Evolutionary conservation across 1,140 invertebrate genomes (phyloP).

Genomic region (Formica selysi): DNA sequence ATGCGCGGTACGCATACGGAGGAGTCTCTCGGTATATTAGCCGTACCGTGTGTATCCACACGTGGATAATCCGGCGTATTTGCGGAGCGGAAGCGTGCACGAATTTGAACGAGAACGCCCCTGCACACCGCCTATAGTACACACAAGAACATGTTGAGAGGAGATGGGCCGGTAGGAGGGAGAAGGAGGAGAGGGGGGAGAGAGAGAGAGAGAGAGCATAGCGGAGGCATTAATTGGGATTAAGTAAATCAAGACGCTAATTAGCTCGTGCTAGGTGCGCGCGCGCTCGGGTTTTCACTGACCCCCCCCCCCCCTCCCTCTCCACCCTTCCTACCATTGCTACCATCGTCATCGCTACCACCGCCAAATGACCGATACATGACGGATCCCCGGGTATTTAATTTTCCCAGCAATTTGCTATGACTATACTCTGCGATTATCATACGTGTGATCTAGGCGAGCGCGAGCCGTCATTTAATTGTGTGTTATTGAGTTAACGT

Average conservation of each 20-base stretch:
- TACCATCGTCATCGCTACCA: constrained; percentile 9
- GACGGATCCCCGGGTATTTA: constrained; percentile 75
- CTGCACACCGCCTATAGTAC: constrained; percentile 63
- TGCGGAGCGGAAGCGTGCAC: constrained; percentile 78
- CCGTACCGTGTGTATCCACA: constrained; percentile 77
- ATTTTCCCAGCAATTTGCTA: constrained; percentile 84
- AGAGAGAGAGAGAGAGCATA: constrained; percentile 69
- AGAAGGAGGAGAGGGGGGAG: constrained; percentile 40
- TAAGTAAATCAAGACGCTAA: constrained; percentile 88
- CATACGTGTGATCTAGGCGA: constrained; percentile 20
- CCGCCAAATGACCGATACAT: constrained; percentile 31
- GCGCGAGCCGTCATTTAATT: constrained; percentile 39
- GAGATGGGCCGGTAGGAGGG: not conserved
- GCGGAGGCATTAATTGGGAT: constrained; percentile 86
- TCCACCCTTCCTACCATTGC: no score
- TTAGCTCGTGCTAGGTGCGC: constrained; percentile 77
- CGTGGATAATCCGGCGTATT: constrained; percentile 85
- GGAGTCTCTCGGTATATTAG: constrained; percentile 59
- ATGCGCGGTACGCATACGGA: constrained; percentile 20
- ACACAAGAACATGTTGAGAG: constrained; percentile 51
- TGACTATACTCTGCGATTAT: constrained; percentile 52
- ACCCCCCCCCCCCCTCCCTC: constrained; percentile 6
- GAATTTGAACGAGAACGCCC: constrained; percentile 71
- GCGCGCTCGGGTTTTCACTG: constrained; percentile 49
- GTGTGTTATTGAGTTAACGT: constrained; percentile 36